These are phyloP conservation scores for Gallinago media DNA, from an alignment of 2,113 vertebrate species.

Conservation along the genomic window DNA sequence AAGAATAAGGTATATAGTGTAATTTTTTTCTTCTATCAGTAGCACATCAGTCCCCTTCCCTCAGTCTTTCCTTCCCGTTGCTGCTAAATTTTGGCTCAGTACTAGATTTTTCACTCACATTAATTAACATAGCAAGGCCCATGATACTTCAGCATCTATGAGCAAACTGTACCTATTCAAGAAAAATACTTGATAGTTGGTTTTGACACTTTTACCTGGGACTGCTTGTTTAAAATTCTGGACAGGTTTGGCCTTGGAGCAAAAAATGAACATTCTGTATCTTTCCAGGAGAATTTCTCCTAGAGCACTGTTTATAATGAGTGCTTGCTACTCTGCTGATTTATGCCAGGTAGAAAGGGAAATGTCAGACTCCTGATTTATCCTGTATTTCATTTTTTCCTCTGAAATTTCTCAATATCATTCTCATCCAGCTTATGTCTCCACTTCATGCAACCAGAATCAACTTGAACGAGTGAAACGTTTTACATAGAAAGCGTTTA, in stretches of 20 bases:
- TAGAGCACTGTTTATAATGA: not conserved
- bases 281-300: slow-evolving; percentile 15
- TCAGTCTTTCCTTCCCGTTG: not conserved
- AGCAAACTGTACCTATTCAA: not conserved
- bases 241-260: not conserved
- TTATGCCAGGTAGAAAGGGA: not conserved
- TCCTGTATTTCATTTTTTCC: not conserved
- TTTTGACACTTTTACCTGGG: not conserved
- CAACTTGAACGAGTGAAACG: not conserved
- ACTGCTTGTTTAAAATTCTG: slow-evolving; percentile 40
- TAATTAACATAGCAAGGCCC: not conserved
- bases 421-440: not conserved
- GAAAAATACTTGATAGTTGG: not conserved
- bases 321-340: not conserved
- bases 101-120: not conserved
- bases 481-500: not conserved
- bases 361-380: not conserved
- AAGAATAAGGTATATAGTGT: not conserved
- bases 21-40: not conserved
- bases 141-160: not conserved
- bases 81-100: not conserved
- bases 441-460: not conserved
- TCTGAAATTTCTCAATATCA: not conserved
- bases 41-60: not conserved
- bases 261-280: slow-evolving; percentile 4